phyloP scores from a whole-genome alignment of 2,797 vertebrate species.

The Alfaro cultratus region DNA sequence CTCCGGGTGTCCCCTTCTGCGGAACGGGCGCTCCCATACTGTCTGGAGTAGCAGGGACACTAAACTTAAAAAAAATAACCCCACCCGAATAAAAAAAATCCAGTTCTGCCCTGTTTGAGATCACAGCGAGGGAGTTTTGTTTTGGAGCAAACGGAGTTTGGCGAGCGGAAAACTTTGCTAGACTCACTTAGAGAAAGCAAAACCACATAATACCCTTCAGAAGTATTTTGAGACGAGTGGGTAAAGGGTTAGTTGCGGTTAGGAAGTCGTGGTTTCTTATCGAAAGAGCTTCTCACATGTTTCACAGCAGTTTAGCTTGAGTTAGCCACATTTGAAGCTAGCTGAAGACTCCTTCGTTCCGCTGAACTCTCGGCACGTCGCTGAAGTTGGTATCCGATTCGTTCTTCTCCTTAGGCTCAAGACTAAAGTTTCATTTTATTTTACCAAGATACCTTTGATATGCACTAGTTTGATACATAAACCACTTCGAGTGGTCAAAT shows the following conservation, averaged over 20 bases:
- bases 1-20: slow-evolving; percentile 52
- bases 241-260: fast-evolving
- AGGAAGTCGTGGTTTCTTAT: not conserved
- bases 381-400: not conserved
- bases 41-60: not conserved
- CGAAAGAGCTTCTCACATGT: slow-evolving; percentile 63
- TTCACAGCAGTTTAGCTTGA: slow-evolving; percentile 57
- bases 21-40: slow-evolving; percentile 19
- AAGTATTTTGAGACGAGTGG: not conserved
- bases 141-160: slow-evolving; percentile 44
- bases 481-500: not conserved
- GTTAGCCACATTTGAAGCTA: slow-evolving; percentile 75
- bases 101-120: not conserved
- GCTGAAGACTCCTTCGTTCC: slow-evolving; percentile 48
- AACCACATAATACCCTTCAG: not conserved
- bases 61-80: not conserved
- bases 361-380: slow-evolving; percentile 41
- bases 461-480: not conserved
- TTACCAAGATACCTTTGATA: not conserved
- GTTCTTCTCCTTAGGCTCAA: not conserved
- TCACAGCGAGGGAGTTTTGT: not conserved
- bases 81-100: not conserved
- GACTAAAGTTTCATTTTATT: not conserved
- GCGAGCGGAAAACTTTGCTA: slow-evolving; percentile 67
- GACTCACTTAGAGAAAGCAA: slow-evolving; percentile 11